A percentile compares a stretch with the other conserved stretches of the same genome.
Evolutionary conservation across 2,113 vertebrate genomes (phyloP).

Genomic region (Empidonax alnorum): DNA sequence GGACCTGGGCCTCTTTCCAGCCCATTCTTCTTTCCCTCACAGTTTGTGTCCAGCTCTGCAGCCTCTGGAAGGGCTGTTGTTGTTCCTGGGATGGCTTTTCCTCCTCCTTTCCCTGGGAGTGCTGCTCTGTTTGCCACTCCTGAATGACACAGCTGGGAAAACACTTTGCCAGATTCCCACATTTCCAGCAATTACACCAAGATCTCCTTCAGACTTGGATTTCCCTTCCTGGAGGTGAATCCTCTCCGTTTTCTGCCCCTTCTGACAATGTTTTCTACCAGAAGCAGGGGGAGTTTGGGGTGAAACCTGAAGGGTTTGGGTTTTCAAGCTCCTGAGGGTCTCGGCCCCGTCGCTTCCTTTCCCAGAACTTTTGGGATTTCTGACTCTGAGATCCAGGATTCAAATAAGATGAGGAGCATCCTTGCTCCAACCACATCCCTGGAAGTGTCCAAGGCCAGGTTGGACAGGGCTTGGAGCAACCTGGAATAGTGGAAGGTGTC

Average conservation of each 20-base stretch:
- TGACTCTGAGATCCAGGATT: neutral
- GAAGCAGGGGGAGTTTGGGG: neutral
- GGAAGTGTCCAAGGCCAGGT: neutral
- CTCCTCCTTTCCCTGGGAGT: neutral
- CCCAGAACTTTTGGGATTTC: neutral
- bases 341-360: fast-evolving
- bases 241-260: neutral
- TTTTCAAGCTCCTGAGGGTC: no score
- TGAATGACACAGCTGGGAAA: neutral
- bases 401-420: neutral
- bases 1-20: neutral
- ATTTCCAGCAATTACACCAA: neutral
- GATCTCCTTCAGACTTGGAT: neutral
- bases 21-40: conserved; percentile 22
- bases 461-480: neutral
- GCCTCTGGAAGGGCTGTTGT: neutral
- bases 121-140: neutral
- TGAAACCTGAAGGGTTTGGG: neutral
- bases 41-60: neutral
- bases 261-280: neutral
- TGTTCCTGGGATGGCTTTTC: neutral
- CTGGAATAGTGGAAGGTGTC: neutral
- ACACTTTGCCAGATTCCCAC: neutral
- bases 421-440: neutral
- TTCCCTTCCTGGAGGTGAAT: neutral